phyloP scores from a whole-genome alignment of 2,888 invertebrate species.

The Caenorhabditis sp. region DNA sequence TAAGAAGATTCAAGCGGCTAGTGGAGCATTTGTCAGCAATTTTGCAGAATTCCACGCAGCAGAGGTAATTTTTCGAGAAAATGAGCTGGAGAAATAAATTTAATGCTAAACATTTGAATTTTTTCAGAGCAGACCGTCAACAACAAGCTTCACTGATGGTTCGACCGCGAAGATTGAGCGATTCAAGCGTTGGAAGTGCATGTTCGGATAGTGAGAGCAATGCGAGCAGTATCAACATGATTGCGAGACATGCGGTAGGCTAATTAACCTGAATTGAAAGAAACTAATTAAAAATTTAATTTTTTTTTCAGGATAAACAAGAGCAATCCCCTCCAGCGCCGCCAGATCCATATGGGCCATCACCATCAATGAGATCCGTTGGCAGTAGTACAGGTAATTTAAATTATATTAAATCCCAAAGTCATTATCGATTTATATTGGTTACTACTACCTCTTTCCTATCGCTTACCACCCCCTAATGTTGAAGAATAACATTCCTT shows the following conservation, averaged over 20 bases:
- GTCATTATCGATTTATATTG: background rate
- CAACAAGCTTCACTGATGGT: conserved; percentile 78
- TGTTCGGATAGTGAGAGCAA: conserved; percentile 76
- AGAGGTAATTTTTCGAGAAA: conserved; percentile 50
- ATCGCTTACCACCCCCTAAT: conserved; percentile 63
- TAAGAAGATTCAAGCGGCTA: conserved; percentile 81
- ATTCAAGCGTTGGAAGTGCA: conserved; percentile 78
- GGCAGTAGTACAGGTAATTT: conserved; percentile 68
- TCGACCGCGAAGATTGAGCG: conserved; percentile 80
- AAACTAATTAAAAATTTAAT: background rate
- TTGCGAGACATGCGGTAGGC: conserved; percentile 41
- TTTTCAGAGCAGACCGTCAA: conserved; percentile 68
- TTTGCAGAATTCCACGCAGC: conserved; percentile 76
- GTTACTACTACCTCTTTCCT: conserved; percentile 30
- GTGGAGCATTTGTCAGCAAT: conserved; percentile 82
- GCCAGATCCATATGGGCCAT: conserved; percentile 60
- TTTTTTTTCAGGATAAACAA: conserved; percentile 62
- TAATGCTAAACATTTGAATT: background rate
- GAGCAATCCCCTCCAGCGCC: conserved; percentile 20
- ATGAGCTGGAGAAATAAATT: too few species aligned
- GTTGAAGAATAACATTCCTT: background rate
- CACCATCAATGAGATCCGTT: conserved; percentile 69
- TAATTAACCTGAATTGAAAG: background rate
- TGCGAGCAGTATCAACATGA: conserved; percentile 65
- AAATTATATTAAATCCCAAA: background rate